Evolutionary conservation across 2,113 vertebrate genomes (phyloP), one percentile per base, ranked within the genome.

Genomic region (Phasianus colchicus): DNA sequence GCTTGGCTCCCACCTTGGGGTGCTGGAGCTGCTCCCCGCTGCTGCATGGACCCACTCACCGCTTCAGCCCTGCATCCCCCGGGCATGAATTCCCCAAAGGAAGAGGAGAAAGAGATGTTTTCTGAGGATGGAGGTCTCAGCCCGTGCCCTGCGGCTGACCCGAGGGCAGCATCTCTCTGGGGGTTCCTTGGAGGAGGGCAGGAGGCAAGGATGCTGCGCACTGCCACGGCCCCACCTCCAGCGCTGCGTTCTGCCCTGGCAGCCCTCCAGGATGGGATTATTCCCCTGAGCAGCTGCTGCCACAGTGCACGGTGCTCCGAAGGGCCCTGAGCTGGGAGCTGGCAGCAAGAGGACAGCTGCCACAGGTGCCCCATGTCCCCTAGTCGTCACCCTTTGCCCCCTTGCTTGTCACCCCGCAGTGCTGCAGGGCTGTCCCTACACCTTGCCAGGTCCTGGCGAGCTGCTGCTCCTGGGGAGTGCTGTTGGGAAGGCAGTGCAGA

Each of bases 221-320:
- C 93, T 90, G 47, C 77, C 90, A 84, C 84, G 65, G 94, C 90
- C 81, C 72, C 85, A 84, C 60, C 40, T 29, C 64, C 7, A 1
- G 60, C 69, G 87, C 95, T 94, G 94, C 96, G 82, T 96, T 89
- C 61, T 75, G 94, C 84, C 95, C 94, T 94, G 94, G 95, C 96
- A 87, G 70, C 82, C 60, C 91, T 96, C 94, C 95, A 93, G 91
- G 48, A 91, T n/a, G 9, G 78, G 96, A 96, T 95, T 94, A 95
- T 90, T 93, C 67, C 82, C 85, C 87, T 93, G 95, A 87, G 94
- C 94, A 93, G 91, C 94, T 94, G 91, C 86, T 95, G 91, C 92
- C 74, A 84, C 50, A 80, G 42, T 71, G 13, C 4, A 73, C 29
- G 0, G 0, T 64, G 61, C 40, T 82, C 89, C 60, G 82, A 67